Evolutionary conservation across 1,140 invertebrate genomes (phyloP), one percentile per base, ranked within the genome.

Genomic region (Acyrthosiphon pisum): DNA sequence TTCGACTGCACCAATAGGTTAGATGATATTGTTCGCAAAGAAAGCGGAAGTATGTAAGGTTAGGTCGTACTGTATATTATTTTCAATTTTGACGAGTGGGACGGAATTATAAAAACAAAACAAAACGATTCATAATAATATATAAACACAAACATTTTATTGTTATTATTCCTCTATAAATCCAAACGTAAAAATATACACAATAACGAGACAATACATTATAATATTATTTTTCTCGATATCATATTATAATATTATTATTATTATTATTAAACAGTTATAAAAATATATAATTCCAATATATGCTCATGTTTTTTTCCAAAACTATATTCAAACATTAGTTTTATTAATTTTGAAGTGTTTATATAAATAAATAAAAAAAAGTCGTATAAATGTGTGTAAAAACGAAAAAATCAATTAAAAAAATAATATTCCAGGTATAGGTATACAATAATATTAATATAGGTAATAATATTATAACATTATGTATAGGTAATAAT

Each of bases 71-170:
- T 18, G 30, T 76, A 76, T 18, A 76, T 6, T 41, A 41, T 41
- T 41, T 41, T 41, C 41, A 14, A 76, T 6, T 76, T 76, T 76
- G n/a, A 76, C 4, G 30, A n/a, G n/a, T 4, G 60, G 11, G n/a
- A 68, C 30, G 14, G 14, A 18, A 68, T 0, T 2, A 9, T 68
- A 23, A n/a, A 76, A 76, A 76, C 30, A n/a, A 30, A 89, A 89
- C 35, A 50, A 35, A 50, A 53, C 35, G 11, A 89, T 56, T 26
- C 88, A 14, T 89, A 35, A 53, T n/a, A 89, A 89, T 76, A 76
- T 76, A 76, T 76, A 76, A 76, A 76, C 60, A 56, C 50, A 89
- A 41, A 89, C n/a, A 56, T 89, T 89, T 89, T 56, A 89, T 76
- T 76, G n/a, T 89, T 89, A 89, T 89, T 56, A 41, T 89, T 56